A percentile compares a stretch with the other conserved stretches of the same genome.
Conservation (phyloP, 2,888 invertebrate species). For the Lithodes maja region DNA sequence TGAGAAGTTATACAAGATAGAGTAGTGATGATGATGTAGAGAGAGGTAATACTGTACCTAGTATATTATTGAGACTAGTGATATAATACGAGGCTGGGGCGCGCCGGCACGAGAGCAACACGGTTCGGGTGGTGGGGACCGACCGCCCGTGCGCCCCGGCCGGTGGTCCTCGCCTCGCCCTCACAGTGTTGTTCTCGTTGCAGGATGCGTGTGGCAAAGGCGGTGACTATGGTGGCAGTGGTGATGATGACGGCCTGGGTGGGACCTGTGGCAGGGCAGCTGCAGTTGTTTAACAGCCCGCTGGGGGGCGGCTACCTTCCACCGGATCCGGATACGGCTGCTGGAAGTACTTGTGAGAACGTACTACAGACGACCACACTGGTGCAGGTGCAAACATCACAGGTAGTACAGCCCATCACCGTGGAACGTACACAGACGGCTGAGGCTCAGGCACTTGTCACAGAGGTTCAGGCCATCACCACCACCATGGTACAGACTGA, state of each 20-base stretch:
- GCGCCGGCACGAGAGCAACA: conserved; percentile 1
- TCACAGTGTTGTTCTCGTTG: conserved; percentile 51
- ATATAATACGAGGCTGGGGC: background rate
- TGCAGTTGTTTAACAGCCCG: conserved; percentile 25
- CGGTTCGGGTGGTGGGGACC: conserved; percentile 1
- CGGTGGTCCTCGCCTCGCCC: conserved; percentile 32
- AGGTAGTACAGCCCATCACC: conserved; percentile 59
- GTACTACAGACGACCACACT: conserved; percentile 46
- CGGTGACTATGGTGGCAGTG: conserved; percentile 22
- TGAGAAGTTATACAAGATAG: background rate
- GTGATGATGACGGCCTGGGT: conserved; percentile 9
- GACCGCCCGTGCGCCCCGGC: background rate
- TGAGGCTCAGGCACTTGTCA: conserved; percentile 59
- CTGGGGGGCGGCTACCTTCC: conserved; percentile 38
- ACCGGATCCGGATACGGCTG: conserved; percentile 12
- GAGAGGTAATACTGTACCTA: background rate
- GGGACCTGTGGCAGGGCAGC: conserved; percentile 24
- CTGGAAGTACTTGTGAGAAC: conserved; percentile 28
- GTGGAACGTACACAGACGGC: conserved; percentile 48
- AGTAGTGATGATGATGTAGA: background rate
- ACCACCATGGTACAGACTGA: conserved; percentile 63
- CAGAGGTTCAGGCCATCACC: conserved; percentile 63
- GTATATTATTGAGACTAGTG: too few species aligned
- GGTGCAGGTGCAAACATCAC: conserved; percentile 33
- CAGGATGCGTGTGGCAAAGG: conserved; percentile 43